phyloP scores from a whole-genome alignment of 2,888 invertebrate genomes.

The Drosophila subquinaria region DNA sequence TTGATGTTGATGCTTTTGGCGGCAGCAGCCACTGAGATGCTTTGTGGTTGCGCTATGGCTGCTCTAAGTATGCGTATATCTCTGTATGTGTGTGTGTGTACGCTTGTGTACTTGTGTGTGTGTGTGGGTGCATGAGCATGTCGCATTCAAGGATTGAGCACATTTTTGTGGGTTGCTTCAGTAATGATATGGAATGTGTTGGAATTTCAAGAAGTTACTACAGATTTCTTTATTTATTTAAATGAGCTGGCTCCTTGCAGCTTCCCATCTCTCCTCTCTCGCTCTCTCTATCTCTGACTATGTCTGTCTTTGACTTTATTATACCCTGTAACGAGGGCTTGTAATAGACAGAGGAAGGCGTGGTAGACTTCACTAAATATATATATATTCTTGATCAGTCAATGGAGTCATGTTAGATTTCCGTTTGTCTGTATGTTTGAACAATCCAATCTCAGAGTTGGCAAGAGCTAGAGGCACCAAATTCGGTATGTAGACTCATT shows the following conservation, averaged over 20 bases:
- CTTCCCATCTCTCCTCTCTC: background rate
- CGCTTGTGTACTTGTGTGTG: conserved; percentile 20
- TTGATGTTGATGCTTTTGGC: conserved; percentile 75
- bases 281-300: background rate
- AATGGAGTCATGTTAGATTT: no score
- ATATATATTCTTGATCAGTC: no score
- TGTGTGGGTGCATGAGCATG: conserved; percentile 45
- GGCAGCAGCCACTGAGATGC: conserved; percentile 63
- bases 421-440: no score
- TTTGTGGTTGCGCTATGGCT: conserved; percentile 60
- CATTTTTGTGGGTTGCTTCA: conserved; percentile 81
- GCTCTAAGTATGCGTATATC: conserved; percentile 39
- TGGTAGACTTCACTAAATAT: background rate
- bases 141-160: conserved; percentile 81
- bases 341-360: background rate
- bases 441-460: no score
- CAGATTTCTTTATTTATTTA: conserved; percentile 83
- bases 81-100: conserved; percentile 3
- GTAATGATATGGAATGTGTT: conserved; percentile 83
- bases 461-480: no score
- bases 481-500: no score
- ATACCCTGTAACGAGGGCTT: background rate
- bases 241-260: conserved; percentile 74
- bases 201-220: conserved; percentile 82
- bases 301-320: conserved; percentile 50